phyloP scores from a whole-genome alignment of 2,113 vertebrate species.

The Copsychus sechellarum region DNA sequence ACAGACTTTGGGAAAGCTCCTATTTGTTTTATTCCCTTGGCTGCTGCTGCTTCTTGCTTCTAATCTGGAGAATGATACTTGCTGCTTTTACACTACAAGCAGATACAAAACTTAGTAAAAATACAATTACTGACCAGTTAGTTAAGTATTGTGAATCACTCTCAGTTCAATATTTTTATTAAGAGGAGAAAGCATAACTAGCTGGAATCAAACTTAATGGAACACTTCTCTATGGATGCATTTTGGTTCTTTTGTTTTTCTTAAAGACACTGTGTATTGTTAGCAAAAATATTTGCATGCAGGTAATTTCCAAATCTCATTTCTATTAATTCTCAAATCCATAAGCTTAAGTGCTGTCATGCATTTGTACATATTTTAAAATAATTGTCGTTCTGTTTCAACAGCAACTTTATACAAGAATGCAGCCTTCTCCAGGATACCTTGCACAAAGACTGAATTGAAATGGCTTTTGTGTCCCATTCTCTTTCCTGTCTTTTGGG shows the following conservation, averaged over 20 bases:
- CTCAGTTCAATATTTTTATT: not conserved
- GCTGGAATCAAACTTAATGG: not conserved
- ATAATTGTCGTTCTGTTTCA: slow-evolving; percentile 44
- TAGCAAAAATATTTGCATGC: not conserved
- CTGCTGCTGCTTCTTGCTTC: not conserved
- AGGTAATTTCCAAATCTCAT: not conserved
- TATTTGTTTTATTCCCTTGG: not conserved
- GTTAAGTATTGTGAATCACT: not conserved
- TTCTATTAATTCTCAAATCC: not conserved
- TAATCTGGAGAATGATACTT: not conserved
- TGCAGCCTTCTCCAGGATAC: slow-evolving; percentile 1
- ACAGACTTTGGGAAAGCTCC: not conserved
- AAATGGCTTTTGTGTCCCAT: slow-evolving; percentile 43
- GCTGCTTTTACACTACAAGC: not conserved
- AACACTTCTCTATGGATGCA: not conserved
- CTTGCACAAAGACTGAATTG: slow-evolving; percentile 25
- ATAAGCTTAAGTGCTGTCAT: not conserved
- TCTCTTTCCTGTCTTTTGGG: slow-evolving; percentile 12
- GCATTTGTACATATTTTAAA: not conserved
- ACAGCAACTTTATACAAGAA: slow-evolving; percentile 35
- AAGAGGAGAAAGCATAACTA: not conserved
- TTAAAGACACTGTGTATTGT: not conserved
- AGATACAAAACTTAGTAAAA: not conserved
- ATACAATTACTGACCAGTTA: not conserved
- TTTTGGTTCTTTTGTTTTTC: not conserved